phyloP scores from a whole-genome alignment of 2,113 vertebrate genomes.

The Thermophis baileyi region DNA sequence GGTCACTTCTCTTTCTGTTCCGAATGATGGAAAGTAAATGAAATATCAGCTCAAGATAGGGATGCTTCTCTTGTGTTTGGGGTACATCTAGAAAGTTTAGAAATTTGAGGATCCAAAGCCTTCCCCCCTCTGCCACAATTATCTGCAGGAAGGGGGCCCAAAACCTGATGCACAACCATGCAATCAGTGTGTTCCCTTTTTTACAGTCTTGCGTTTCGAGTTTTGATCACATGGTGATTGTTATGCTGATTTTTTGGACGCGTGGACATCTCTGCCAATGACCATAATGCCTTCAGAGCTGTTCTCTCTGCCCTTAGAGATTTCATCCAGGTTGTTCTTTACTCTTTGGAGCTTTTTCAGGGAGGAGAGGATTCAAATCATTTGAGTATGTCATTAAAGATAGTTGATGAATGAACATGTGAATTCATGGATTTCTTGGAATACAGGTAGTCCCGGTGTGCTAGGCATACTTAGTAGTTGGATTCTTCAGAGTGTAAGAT shows the following conservation, averaged over 20 bases:
- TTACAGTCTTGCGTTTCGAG: background rate
- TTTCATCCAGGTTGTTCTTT: background rate
- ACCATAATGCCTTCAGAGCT: background rate
- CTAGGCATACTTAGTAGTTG: background rate
- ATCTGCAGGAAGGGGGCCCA: background rate
- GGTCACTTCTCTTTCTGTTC: background rate
- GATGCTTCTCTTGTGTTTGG: background rate
- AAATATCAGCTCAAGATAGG: background rate
- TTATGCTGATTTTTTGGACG: background rate
- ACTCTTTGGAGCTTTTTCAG: background rate
- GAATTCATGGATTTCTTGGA: background rate
- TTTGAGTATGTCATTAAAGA: background rate
- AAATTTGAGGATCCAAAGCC: background rate
- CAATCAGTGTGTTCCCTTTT: background rate
- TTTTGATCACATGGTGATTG: background rate
- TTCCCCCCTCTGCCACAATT: background rate
- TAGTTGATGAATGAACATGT: background rate
- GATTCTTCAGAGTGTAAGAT: background rate
- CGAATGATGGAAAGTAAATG: background rate
- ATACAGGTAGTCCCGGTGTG: background rate
- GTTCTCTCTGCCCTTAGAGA: background rate
- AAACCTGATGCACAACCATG: background rate
- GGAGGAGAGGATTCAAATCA: background rate
- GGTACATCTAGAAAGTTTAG: background rate
- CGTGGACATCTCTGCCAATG: background rate